A percentile compares a stretch with the other conserved stretches of the same genome.
Evolutionary conservation across 37 sponge, comb jelly and placozoan genomes (phyloP).

Genomic region (Beroe forskalii): DNA sequence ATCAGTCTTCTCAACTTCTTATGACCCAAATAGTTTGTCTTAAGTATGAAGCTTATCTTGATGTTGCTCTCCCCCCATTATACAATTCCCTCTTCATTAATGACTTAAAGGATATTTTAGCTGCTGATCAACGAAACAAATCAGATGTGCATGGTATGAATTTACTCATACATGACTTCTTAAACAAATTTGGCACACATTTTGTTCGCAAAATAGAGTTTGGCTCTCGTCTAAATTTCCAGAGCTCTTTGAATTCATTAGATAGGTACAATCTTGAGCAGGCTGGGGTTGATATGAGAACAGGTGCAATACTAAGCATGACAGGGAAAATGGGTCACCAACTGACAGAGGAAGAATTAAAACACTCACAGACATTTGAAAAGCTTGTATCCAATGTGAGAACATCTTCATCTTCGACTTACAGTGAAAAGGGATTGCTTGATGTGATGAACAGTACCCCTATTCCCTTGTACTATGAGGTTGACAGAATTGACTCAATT

Average conservation of each 20-base stretch:
- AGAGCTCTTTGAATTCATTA: not conserved
- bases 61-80: not conserved
- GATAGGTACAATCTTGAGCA: constrained; percentile 30
- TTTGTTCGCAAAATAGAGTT: constrained; percentile 28
- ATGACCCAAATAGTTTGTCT: constrained; percentile 11
- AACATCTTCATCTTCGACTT: constrained; percentile 8
- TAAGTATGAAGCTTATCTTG: constrained; percentile 24
- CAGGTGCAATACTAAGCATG: constrained; percentile 52
- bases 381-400: not conserved
- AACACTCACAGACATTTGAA: not conserved
- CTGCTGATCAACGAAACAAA: not conserved
- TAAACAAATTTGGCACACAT: constrained; percentile 36
- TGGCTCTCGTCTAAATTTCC: constrained; percentile 26
- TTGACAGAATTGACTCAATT: constrained; percentile 47
- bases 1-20: not conserved
- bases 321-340: constrained; percentile 25
- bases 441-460: constrained; percentile 11
- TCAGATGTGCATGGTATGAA: not conserved
- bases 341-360: constrained; percentile 41
- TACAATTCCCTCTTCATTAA: not conserved
- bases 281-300: constrained; percentile 2
- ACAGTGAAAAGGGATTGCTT: not conserved
- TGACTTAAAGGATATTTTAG: not conserved
- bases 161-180: not conserved
- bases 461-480: constrained; percentile 27